These are phyloP conservation scores for Smittia aterrima DNA, from an alignment of 2,888 invertebrate genomes.

Conservation along the genomic window DNA sequence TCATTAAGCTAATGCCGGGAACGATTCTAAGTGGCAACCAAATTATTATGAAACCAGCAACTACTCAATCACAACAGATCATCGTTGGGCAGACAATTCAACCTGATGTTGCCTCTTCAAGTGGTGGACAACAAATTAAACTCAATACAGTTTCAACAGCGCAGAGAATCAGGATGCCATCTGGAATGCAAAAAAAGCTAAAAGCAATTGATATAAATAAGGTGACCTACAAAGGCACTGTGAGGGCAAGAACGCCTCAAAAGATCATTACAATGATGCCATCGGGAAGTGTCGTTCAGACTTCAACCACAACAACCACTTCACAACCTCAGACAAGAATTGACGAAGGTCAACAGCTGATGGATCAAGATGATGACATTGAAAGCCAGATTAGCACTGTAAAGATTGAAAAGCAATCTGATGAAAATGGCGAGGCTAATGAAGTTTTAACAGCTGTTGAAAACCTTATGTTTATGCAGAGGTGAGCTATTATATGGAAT, in stretches of 20 bases:
- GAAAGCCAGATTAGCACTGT: constrained; percentile 40
- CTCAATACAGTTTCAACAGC: constrained; percentile 43
- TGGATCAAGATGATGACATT: constrained; percentile 34
- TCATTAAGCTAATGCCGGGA: constrained; percentile 66
- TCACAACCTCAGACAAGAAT: constrained; percentile 44
- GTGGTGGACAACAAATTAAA: constrained; percentile 45
- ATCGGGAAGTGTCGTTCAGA: constrained; percentile 46
- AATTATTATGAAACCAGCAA: constrained; percentile 71
- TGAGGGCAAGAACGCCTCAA: constrained; percentile 40
- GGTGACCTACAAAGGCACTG: constrained; percentile 53
- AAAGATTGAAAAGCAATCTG: constrained; percentile 37
- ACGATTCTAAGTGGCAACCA: constrained; percentile 60
- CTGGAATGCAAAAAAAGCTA: constrained; percentile 55
- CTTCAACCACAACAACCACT: not conserved
- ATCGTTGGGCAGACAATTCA: constrained; percentile 66
- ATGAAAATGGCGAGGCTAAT: constrained; percentile 1
- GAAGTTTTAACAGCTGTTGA: no score
- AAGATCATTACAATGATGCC: constrained; percentile 57
- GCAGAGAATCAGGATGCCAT: constrained; percentile 13
- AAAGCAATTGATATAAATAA: constrained; percentile 68
- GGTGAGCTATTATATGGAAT: no score
- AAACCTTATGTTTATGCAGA: not conserved
- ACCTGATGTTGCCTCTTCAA: constrained; percentile 45
- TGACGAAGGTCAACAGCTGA: constrained; percentile 44
- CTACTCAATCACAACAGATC: constrained; percentile 71